phyloP scores from a whole-genome alignment of 2,797 vertebrate species.

The Enteromius treurensis region DNA sequence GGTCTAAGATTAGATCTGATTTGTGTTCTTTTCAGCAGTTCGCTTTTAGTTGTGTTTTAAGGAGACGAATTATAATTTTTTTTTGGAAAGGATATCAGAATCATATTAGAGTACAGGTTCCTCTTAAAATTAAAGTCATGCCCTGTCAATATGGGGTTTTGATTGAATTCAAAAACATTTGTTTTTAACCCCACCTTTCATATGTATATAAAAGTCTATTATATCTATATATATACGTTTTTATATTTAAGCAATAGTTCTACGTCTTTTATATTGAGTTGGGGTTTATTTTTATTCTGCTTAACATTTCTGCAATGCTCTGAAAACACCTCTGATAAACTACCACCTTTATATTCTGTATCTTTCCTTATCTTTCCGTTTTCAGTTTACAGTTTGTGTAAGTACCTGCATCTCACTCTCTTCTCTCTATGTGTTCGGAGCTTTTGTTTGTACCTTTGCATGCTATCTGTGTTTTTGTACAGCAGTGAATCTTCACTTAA shows the following conservation, averaged over 20 bases:
- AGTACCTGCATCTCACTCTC: slow-evolving; percentile 73
- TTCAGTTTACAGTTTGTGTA: slow-evolving; percentile 81
- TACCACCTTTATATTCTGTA: slow-evolving; percentile 78
- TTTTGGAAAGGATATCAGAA: not conserved
- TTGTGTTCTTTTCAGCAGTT: not conserved
- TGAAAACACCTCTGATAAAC: slow-evolving; percentile 61
- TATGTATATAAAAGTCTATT: not conserved
- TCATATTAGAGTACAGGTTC: not conserved
- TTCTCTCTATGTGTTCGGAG: slow-evolving; percentile 65
- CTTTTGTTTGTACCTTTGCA: slow-evolving; percentile 53
- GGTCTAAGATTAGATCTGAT: not conserved
- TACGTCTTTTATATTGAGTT: not conserved
- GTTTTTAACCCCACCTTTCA: not conserved
- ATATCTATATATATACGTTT: no score
- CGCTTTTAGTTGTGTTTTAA: not conserved
- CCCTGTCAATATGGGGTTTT: not conserved
- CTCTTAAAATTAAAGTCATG: not conserved
- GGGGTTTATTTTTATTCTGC: not conserved
- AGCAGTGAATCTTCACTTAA: slow-evolving; percentile 14
- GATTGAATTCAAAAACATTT: not conserved
- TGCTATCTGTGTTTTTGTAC: slow-evolving; percentile 47
- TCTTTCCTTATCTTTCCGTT: slow-evolving; percentile 70
- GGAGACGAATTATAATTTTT: not conserved
- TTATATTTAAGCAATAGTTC: not conserved
- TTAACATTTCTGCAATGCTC: slow-evolving; percentile 37